Percentiles rank a stretch among this genome's conserved stretches.
Evolutionary conservation across 2,113 vertebrate genomes (phyloP).

Genomic region (Neomonachus schauinslandi): DNA sequence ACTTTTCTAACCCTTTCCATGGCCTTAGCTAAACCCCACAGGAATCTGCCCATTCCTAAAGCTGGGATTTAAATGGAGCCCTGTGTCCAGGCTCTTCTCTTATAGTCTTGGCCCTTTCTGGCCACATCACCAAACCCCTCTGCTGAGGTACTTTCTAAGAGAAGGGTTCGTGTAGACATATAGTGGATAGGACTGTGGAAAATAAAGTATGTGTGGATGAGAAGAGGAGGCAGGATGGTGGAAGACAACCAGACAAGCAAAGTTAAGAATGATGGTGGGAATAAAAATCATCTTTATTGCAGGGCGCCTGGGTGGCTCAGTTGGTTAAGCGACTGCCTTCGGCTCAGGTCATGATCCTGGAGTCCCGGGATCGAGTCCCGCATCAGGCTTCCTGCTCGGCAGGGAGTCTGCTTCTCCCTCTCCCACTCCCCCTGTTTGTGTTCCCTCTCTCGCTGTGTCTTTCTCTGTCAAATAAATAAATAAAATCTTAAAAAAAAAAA

Average conservation of each 20-base stretch:
- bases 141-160: neutral
- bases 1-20: neutral
- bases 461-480: too few relatives aligned
- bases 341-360: too few relatives aligned
- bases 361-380: too few relatives aligned
- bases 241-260: neutral
- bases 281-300: neutral
- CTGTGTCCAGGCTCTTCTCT: neutral
- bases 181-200: neutral
- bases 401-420: too few relatives aligned
- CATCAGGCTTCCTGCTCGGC: too few relatives aligned
- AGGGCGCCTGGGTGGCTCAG: too few relatives aligned
- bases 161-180: neutral
- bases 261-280: neutral
- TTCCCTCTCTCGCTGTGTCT: too few relatives aligned
- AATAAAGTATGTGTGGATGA: neutral
- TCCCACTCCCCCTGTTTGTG: too few relatives aligned
- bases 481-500: too few relatives aligned
- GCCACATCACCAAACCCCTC: neutral
- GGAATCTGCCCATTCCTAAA: neutral
- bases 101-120: neutral
- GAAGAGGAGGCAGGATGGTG: neutral
- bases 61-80: neutral
- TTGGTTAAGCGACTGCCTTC: too few relatives aligned
- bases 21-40: neutral